Conservation (phyloP, 2,888 invertebrate species). For the Selenia dentaria region DNA sequence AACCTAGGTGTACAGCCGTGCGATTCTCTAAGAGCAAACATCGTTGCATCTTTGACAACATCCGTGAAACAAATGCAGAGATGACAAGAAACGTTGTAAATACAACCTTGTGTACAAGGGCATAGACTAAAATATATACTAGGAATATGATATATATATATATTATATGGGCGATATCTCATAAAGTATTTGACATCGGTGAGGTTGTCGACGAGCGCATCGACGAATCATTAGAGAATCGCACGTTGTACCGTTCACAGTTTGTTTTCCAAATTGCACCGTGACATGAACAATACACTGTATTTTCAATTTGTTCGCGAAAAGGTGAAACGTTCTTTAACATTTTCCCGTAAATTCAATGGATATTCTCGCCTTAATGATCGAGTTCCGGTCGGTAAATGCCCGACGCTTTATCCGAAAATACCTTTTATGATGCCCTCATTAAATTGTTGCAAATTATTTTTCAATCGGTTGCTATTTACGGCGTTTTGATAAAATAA, state of each 20-base stretch:
- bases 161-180: too few relatives aligned
- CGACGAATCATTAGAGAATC: too few relatives aligned
- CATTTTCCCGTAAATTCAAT: slow-evolving; percentile 31
- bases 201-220: too few relatives aligned
- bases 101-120: too few relatives aligned
- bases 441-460: slow-evolving; percentile 35
- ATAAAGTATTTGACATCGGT: too few relatives aligned
- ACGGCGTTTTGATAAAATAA: background rate
- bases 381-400: slow-evolving; percentile 38
- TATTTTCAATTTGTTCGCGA: slow-evolving; percentile 47
- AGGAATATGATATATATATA: too few relatives aligned
- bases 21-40: too few relatives aligned
- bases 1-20: background rate
- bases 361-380: slow-evolving; percentile 39
- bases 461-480: slow-evolving; percentile 24
- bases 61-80: too few relatives aligned
- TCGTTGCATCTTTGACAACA: too few relatives aligned
- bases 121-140: too few relatives aligned
- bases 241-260: background rate
- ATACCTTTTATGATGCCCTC: slow-evolving; percentile 33
- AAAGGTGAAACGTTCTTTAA: slow-evolving; percentile 24
- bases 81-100: too few relatives aligned
- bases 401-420: slow-evolving; percentile 34
- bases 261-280: slow-evolving; percentile 47
- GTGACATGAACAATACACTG: slow-evolving; percentile 42